These are phyloP conservation scores for Pteromalus puparum DNA, from an alignment of 1,140 invertebrate species.

Conservation along the genomic window DNA sequence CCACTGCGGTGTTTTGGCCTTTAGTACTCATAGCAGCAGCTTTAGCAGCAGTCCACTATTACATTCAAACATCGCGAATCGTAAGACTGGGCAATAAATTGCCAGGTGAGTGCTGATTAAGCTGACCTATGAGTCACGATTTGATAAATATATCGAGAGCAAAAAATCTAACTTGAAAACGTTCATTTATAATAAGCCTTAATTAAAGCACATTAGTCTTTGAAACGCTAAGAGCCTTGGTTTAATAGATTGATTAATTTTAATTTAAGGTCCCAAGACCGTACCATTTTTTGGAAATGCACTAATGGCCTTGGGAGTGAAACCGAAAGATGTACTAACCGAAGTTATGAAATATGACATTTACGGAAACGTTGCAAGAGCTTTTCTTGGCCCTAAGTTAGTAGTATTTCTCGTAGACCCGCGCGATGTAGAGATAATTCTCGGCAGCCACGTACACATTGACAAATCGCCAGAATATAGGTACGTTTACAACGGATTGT, in stretches of 20 bases:
- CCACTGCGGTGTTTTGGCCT: conserved; percentile 58
- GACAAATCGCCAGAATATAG: conserved; percentile 84
- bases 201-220: no score
- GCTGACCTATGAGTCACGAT: neutral
- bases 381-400: conserved; percentile 81
- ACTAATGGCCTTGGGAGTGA: conserved; percentile 73
- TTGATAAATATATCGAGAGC: neutral
- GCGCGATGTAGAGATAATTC: conserved; percentile 82
- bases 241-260: neutral
- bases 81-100: conserved; percentile 65
- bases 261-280: conserved; percentile 64
- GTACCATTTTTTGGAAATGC: conserved; percentile 80
- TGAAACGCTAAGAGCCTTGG: neutral
- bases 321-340: conserved; percentile 76
- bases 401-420: conserved; percentile 80
- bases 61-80: conserved; percentile 61
- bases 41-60: conserved; percentile 63
- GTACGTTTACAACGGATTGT: conserved; percentile 50
- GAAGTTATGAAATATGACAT: conserved; percentile 71
- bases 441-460: conserved; percentile 84
- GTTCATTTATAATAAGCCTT: no score
- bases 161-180: no score
- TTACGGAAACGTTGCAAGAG: conserved; percentile 78
- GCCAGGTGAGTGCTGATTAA: conserved; percentile 61
- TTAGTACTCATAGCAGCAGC: conserved; percentile 51